Evolutionary conservation across 1,140 invertebrate species (phyloP).

Genomic region (Cyclargus thomasi): DNA sequence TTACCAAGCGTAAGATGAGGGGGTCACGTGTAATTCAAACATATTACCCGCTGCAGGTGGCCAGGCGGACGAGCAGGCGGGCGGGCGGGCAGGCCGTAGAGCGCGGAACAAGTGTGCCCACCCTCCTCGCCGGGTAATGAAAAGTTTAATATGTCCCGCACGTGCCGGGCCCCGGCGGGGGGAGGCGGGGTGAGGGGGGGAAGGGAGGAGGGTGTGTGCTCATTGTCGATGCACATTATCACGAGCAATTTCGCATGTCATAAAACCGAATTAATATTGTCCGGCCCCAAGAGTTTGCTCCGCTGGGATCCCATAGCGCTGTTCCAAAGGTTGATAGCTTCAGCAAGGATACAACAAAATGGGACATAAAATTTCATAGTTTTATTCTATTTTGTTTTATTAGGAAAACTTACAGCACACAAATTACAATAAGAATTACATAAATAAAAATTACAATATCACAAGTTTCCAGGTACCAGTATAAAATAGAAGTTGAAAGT

Average conservation of each 20-base stretch:
- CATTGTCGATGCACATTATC: slow-evolving; percentile 48
- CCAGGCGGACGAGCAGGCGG: slow-evolving; percentile 29
- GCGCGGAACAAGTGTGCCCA: slow-evolving; percentile 33
- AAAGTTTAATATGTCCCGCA: slow-evolving; percentile 56
- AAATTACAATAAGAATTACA: too few species aligned
- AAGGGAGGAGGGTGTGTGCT: not conserved
- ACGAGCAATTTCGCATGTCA: slow-evolving; percentile 68
- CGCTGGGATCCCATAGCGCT: not conserved
- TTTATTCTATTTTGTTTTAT: too few species aligned
- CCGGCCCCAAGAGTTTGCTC: slow-evolving; percentile 16
- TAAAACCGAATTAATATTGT: slow-evolving; percentile 66
- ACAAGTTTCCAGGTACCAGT: too few species aligned
- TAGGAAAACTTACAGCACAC: too few species aligned
- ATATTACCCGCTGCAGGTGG: slow-evolving; percentile 33
- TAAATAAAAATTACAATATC: too few species aligned
- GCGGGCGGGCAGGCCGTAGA: slow-evolving; percentile 24
- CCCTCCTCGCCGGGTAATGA: slow-evolving; percentile 42
- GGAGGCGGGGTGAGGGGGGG: too few species aligned
- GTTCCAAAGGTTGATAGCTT: not conserved
- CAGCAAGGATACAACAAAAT: not conserved
- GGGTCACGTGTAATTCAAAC: slow-evolving; percentile 24
- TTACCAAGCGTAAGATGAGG: slow-evolving; percentile 7
- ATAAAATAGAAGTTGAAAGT: too few species aligned
- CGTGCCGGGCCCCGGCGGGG: slow-evolving; percentile 18
- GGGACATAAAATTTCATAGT: too few species aligned